phyloP scores from a whole-genome alignment of 2,888 invertebrate genomes.

The Drosophila pseudotakahashii region DNA sequence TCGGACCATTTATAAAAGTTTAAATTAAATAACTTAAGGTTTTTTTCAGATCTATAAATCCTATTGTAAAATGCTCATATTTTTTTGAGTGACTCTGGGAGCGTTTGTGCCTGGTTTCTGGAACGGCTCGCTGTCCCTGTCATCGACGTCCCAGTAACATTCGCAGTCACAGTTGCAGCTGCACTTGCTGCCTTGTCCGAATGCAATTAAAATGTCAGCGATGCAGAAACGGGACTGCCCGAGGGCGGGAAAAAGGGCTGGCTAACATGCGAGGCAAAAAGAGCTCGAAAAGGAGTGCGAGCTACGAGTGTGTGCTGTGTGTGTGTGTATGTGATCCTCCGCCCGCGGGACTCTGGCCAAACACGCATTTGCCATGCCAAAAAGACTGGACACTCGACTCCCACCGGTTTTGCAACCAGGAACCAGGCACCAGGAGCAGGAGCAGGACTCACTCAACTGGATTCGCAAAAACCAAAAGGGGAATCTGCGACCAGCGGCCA shows the following conservation, averaged over 20 bases:
- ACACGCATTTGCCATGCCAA: slow-evolving; percentile 62
- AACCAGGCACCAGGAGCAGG: no score
- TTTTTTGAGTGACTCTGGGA: slow-evolving; percentile 3
- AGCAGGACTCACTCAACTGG: slow-evolving; percentile 32
- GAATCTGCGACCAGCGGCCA: slow-evolving; percentile 25
- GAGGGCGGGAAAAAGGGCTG: slow-evolving; percentile 43
- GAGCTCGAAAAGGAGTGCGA: slow-evolving; percentile 21
- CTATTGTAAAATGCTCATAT: neutral
- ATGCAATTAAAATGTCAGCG: slow-evolving; percentile 76
- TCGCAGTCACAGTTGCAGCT: slow-evolving; percentile 26
- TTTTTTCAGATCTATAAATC: neutral
- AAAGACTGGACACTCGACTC: slow-evolving; percentile 44
- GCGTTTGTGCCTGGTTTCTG: neutral
- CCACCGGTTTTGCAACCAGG: neutral
- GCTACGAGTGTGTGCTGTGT: neutral
- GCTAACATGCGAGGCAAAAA: slow-evolving; percentile 42
- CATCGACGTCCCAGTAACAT: slow-evolving; percentile 29
- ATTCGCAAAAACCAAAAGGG: slow-evolving; percentile 35
- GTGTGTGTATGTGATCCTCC: neutral
- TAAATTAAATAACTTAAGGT: no score
- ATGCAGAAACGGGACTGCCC: slow-evolving; percentile 32
- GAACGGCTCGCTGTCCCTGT: slow-evolving; percentile 17
- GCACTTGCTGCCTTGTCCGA: slow-evolving; percentile 53
- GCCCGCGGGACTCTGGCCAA: slow-evolving; percentile 35
- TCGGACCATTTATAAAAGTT: no score